These are phyloP conservation scores for Gymnocheta viridis DNA, from an alignment of 2,888 invertebrate species.

Conservation along the genomic window DNA sequence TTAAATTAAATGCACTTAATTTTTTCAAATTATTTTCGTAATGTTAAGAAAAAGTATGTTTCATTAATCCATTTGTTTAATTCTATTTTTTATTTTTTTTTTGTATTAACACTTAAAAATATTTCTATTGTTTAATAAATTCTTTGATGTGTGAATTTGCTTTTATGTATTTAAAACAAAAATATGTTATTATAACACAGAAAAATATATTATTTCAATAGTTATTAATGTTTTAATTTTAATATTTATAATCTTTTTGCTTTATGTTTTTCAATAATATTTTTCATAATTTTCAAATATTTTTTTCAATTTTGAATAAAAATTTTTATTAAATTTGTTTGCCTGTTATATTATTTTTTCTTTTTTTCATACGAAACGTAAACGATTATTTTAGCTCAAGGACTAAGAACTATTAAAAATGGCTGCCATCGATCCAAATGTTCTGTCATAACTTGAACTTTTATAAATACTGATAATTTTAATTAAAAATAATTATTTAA, in stretches of 20 bases:
- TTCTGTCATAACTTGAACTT: not conserved
- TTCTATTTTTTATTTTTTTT: not conserved
- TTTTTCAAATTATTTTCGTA: too few relatives aligned
- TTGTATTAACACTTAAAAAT: not conserved
- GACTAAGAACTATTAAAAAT: not conserved
- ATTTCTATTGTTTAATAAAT: not conserved
- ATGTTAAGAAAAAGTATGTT: not conserved
- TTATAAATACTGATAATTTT: too few relatives aligned
- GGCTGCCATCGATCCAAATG: not conserved
- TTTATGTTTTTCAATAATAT: not conserved
- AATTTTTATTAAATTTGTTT: not conserved
- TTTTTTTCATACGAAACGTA: not conserved
- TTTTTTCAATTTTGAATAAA: not conserved
- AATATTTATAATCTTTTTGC: not conserved
- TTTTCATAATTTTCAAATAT: not conserved
- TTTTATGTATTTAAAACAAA: too few relatives aligned
- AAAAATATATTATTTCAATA: not conserved
- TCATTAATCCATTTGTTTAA: not conserved
- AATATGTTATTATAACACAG: not conserved
- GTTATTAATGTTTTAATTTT: not conserved
- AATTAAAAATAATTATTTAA: too few relatives aligned
- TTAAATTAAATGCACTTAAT: not conserved
- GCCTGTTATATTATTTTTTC: not conserved
- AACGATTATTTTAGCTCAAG: not conserved
- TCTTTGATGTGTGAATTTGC: too few relatives aligned